Conservation (phyloP, 2,113 vertebrate species). For the Grantiella picta region DNA sequence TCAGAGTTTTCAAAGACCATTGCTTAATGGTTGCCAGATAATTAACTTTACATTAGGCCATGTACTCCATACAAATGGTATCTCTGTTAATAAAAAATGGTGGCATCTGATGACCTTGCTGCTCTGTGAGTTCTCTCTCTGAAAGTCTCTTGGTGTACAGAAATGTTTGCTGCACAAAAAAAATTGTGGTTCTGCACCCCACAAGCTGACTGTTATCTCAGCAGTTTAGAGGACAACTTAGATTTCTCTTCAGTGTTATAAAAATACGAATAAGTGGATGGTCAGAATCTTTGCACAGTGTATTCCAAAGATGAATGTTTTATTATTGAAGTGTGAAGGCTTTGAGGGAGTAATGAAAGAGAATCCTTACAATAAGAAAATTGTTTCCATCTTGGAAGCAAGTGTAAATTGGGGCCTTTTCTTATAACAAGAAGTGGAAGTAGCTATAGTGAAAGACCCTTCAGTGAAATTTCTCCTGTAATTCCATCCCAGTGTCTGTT, state of each 20-base stretch:
- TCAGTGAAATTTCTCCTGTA: not conserved
- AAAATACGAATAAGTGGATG: not conserved
- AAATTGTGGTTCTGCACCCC: not conserved
- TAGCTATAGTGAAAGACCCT: not conserved
- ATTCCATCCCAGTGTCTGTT: not conserved
- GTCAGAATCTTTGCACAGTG: not conserved
- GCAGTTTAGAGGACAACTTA: not conserved
- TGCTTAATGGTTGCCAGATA: not conserved
- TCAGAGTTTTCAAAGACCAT: not conserved
- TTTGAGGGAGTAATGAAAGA: not conserved
- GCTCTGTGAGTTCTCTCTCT: not conserved
- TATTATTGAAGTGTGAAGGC: not conserved
- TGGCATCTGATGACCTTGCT: not conserved
- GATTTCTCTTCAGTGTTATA: not conserved
- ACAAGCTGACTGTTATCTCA: not conserved
- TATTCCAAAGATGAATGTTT: not conserved
- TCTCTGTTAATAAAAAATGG: not conserved
- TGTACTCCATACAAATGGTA: not conserved
- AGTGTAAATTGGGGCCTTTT: not conserved
- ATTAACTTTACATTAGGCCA: not conserved
- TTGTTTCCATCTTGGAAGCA: not conserved
- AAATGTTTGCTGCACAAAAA: not conserved
- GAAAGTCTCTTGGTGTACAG: not conserved
- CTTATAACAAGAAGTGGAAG: not conserved
- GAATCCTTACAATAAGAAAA: not conserved